A percentile compares a stretch with the other conserved stretches of the same genome.
Evolutionary conservation across 2,888 invertebrate genomes (phyloP).

Genomic region (Oligia latruncula): DNA sequence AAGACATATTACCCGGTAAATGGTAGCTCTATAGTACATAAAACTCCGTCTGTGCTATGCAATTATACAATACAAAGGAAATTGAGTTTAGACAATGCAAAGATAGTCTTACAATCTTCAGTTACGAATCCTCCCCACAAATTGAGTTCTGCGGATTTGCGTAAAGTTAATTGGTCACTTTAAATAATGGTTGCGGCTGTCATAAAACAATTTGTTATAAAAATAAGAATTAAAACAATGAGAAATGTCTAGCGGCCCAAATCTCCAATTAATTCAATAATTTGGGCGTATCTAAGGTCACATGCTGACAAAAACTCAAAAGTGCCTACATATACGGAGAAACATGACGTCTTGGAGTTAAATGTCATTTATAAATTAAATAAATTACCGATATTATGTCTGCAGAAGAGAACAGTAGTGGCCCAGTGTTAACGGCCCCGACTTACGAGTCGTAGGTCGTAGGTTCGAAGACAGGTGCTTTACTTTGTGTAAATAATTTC

Average conservation of each 20-base stretch:
- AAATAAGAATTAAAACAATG: slow-evolving; percentile 16
- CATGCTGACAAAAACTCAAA: not conserved
- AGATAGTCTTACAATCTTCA: too few species aligned
- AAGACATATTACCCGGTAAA: too few species aligned
- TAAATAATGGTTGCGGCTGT: slow-evolving; percentile 41
- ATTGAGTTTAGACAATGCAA: too few species aligned
- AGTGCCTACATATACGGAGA: not conserved
- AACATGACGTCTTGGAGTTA: not conserved
- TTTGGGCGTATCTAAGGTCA: not conserved
- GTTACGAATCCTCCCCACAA: slow-evolving; percentile 53
- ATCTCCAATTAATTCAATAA: not conserved
- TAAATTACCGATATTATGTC: not conserved
- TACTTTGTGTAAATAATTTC: too few species aligned
- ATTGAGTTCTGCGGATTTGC: slow-evolving; percentile 63
- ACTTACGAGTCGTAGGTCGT: too few species aligned
- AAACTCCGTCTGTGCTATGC: too few species aligned
- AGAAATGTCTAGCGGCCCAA: not conserved
- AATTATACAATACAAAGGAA: too few species aligned
- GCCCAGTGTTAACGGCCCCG: too few species aligned
- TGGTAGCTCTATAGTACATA: too few species aligned
- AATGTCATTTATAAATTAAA: not conserved
- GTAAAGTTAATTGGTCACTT: slow-evolving; percentile 64
- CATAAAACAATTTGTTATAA: slow-evolving; percentile 13
- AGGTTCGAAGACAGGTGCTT: too few species aligned
- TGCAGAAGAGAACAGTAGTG: too few species aligned